Conservation (phyloP, 2,797 vertebrate species). For the Clangula hyemalis region DNA sequence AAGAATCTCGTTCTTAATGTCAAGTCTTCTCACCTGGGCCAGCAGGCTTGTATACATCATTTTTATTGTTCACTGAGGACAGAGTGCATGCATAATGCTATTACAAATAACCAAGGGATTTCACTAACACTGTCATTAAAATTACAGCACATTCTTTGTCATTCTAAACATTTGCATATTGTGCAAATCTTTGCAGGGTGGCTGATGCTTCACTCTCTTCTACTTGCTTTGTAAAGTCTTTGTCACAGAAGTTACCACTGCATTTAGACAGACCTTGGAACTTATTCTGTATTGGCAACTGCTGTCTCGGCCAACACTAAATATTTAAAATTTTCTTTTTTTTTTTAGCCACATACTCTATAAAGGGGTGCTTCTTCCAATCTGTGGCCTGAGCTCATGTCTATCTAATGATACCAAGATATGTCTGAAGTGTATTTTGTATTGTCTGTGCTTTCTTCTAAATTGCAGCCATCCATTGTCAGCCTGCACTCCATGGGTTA, state of each 20-base stretch:
- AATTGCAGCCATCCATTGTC: not conserved
- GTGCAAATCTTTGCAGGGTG: not conserved
- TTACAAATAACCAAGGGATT: not conserved
- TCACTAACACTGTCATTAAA: not conserved
- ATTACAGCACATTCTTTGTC: not conserved
- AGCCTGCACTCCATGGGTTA: constrained; percentile 58
- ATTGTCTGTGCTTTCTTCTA: not conserved
- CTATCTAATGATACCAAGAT: not conserved
- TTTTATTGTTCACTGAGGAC: not conserved
- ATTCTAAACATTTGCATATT: not conserved
- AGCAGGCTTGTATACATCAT: not conserved
- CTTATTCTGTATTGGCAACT: not conserved
- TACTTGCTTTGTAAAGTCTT: not conserved
- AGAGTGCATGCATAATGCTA: not conserved
- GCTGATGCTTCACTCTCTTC: not conserved
- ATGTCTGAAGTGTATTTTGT: not conserved
- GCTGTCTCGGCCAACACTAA: not conserved
- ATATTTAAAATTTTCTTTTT: not conserved
- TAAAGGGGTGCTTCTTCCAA: not conserved
- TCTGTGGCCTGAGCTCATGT: not conserved
- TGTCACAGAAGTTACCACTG: not conserved
- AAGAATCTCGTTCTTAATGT: not conserved
- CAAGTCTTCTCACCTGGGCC: not conserved
- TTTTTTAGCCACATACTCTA: not conserved
- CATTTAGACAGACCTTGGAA: not conserved